These are phyloP conservation scores for Magallana angulata DNA, from an alignment of 1,140 invertebrate genomes.

Conservation along the genomic window DNA sequence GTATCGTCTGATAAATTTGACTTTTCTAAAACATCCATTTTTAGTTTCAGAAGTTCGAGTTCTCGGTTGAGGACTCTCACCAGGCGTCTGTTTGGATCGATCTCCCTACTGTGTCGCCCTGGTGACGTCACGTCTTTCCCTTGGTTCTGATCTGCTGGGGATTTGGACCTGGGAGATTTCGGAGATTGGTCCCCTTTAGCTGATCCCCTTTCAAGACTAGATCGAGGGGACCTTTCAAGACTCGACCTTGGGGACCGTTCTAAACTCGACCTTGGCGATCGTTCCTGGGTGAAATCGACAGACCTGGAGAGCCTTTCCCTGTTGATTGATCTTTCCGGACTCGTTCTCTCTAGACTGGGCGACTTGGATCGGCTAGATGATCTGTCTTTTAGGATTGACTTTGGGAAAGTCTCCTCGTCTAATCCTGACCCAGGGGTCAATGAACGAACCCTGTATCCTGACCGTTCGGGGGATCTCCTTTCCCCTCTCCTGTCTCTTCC, in stretches of 20 bases:
- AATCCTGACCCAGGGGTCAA: slow-evolving; percentile 53
- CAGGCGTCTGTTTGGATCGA: slow-evolving; percentile 57
- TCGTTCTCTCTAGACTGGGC: slow-evolving; percentile 55
- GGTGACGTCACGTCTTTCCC: slow-evolving; percentile 42
- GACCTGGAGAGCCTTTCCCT: background rate
- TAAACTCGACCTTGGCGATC: slow-evolving; percentile 40
- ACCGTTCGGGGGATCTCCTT: slow-evolving; percentile 47
- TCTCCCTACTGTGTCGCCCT: slow-evolving; percentile 23
- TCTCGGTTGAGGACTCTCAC: slow-evolving; percentile 53
- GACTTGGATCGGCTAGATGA: slow-evolving; percentile 51
- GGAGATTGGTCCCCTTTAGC: slow-evolving; percentile 17
- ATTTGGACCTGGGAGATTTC: slow-evolving; percentile 46
- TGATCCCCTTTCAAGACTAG: background rate
- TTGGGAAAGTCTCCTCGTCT: slow-evolving; percentile 56
- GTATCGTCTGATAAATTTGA: slow-evolving; percentile 54
- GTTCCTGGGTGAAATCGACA: slow-evolving; percentile 1
- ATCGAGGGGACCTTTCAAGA: slow-evolving; percentile 22
- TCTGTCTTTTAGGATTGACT: slow-evolving; percentile 57
- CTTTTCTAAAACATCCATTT: slow-evolving; percentile 59
- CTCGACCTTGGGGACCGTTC: slow-evolving; percentile 25
- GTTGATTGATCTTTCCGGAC: slow-evolving; percentile 44
- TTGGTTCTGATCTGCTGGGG: slow-evolving; percentile 36
- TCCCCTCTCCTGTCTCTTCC: slow-evolving; percentile 42
- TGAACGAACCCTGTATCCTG: slow-evolving; percentile 43
- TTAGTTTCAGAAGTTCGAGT: slow-evolving; percentile 54